These are phyloP conservation scores for Calliphora vomitoria DNA, from an alignment of 2,888 invertebrate species.

Conservation along the genomic window DNA sequence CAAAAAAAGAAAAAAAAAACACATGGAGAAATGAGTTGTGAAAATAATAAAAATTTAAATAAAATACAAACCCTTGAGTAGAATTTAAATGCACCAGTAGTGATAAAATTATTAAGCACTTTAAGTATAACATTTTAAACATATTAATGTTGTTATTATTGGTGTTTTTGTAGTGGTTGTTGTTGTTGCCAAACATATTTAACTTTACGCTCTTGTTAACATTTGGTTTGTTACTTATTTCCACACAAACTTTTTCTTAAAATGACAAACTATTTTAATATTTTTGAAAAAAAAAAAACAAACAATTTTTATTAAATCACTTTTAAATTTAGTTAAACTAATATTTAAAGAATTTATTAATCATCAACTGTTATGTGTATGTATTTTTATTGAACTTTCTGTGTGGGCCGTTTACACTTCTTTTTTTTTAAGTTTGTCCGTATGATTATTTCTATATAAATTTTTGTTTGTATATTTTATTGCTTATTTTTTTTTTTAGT, in stretches of 20 bases:
- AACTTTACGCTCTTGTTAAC: conserved; percentile 69
- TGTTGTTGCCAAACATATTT: conserved; percentile 61
- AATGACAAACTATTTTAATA: conserved; percentile 7
- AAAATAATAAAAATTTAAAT: conserved; percentile 40
- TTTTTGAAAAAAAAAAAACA: no score
- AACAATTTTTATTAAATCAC: conserved; percentile 51
- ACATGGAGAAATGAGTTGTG: background rate
- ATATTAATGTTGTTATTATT: conserved; percentile 52
- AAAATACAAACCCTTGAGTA: conserved; percentile 76
- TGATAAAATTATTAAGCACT: conserved; percentile 69
- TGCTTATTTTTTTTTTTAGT: conserved; percentile 11
- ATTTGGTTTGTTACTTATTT: conserved; percentile 58
- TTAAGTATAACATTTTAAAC: conserved; percentile 60
- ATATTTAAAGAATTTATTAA: conserved; percentile 27
- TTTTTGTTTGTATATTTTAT: background rate
- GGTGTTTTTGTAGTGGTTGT: conserved; percentile 39
- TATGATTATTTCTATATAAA: background rate
- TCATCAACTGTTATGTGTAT: conserved; percentile 43
- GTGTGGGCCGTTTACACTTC: conserved; percentile 57
- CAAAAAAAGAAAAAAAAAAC: no score
- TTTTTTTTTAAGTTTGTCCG: conserved; percentile 11
- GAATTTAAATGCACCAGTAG: conserved; percentile 72
- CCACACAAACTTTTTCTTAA: conserved; percentile 29
- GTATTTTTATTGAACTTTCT: conserved; percentile 1
- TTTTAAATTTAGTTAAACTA: conserved; percentile 14